Evolutionary conservation across 2,888 invertebrate species (phyloP).

Genomic region (Muscina levida): DNA sequence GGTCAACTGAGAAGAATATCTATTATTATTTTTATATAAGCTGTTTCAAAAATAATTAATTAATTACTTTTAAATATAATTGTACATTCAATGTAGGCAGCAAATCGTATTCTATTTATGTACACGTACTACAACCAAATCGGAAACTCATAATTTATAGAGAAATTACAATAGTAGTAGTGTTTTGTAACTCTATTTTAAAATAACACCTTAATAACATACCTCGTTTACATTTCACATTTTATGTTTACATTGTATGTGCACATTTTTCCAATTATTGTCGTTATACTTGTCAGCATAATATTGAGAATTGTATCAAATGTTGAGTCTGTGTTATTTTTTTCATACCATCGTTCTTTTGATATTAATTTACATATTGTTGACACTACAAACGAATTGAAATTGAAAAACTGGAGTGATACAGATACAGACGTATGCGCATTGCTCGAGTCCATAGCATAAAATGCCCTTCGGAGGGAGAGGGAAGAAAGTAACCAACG

Average conservation of each 20-base stretch:
- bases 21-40: too few species aligned
- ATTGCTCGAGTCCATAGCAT: conserved; percentile 35
- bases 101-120: too few species aligned
- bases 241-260: background rate
- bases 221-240: background rate
- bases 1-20: too few species aligned
- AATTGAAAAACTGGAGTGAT: conserved; percentile 15
- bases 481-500: conserved; percentile 5
- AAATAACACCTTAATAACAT: background rate
- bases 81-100: too few species aligned
- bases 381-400: conserved; percentile 17
- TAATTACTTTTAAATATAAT: too few species aligned
- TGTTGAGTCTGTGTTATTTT: conserved; percentile 26
- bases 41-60: too few species aligned
- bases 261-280: background rate
- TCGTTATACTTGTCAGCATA: conserved; percentile 4
- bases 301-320: conserved; percentile 21
- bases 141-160: too few species aligned
- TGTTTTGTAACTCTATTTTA: background rate
- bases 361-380: conserved; percentile 25
- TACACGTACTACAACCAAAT: too few species aligned
- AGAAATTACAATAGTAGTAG: background rate
- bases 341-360: background rate
- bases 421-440: background rate
- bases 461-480: conserved; percentile 22